Evolutionary conservation across 2,113 vertebrate genomes (phyloP).

Genomic region (Burhinus oedicnemus): DNA sequence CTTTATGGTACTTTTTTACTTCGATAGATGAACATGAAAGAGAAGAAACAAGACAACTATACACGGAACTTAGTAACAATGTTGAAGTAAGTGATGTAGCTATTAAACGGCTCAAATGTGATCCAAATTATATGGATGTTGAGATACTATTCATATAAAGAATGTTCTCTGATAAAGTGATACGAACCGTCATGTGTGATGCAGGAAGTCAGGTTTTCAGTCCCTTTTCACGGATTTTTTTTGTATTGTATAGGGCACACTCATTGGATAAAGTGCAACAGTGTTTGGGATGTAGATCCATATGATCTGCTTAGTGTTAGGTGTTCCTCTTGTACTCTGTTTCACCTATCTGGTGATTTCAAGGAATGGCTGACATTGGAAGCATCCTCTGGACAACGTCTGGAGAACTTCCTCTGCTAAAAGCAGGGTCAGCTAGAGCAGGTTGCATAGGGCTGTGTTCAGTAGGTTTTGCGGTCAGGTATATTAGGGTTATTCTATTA

Average conservation of each 20-base stretch:
- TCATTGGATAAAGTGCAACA: background rate
- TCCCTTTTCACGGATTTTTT: background rate
- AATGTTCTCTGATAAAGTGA: background rate
- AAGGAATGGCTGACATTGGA: background rate
- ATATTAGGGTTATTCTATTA: background rate
- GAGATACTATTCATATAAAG: background rate
- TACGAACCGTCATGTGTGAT: background rate
- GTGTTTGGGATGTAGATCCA: background rate
- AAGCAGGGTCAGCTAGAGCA: background rate
- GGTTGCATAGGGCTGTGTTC: background rate
- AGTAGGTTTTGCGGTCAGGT: background rate
- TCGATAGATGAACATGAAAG: constrained; percentile 89
- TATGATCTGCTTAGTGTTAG: background rate
- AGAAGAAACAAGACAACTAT: constrained; percentile 86
- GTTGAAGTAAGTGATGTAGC: constrained; percentile 81
- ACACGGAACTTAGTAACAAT: constrained; percentile 81
- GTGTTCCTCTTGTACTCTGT: background rate
- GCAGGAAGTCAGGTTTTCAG: background rate
- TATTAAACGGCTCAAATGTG: background rate
- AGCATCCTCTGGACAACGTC: background rate
- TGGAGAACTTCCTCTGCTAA: background rate
- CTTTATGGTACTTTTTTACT: background rate
- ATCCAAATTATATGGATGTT: background rate
- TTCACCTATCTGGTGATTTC: background rate
- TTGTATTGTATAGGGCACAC: background rate